These are phyloP conservation scores for Scophthalmus maximus DNA, from an alignment of 2,113 vertebrate genomes.

Conservation along the genomic window DNA sequence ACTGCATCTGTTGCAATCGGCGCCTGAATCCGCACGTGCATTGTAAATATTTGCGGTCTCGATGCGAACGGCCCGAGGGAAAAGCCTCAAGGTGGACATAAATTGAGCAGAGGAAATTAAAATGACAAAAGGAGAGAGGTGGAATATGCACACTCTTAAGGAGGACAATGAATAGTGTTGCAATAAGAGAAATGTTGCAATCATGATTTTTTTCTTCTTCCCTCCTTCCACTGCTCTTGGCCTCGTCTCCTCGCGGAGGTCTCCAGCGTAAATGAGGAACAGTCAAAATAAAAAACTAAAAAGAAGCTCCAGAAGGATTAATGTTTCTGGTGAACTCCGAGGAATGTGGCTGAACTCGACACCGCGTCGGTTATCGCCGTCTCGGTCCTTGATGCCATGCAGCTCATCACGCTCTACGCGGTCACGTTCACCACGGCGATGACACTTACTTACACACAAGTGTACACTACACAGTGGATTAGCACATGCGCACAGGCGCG, in stretches of 20 bases:
- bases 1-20: neutral
- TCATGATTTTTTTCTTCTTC: slow-evolving; percentile 8
- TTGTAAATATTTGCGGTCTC: slow-evolving; percentile 70
- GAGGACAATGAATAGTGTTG: slow-evolving; percentile 20
- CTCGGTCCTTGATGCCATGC: slow-evolving; percentile 8
- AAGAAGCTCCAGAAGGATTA: neutral
- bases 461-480: neutral
- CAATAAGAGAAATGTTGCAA: slow-evolving; percentile 56
- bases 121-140: slow-evolving; percentile 34
- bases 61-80: slow-evolving; percentile 38
- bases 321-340: slow-evolving; percentile 26
- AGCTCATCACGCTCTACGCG: slow-evolving; percentile 14
- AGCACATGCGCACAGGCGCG: neutral
- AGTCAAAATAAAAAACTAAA: slow-evolving; percentile 21
- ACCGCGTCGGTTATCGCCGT: slow-evolving; percentile 13
- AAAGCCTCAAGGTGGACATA: slow-evolving; percentile 47
- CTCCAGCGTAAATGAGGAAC: slow-evolving; percentile 9
- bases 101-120: slow-evolving; percentile 42
- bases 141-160: slow-evolving; percentile 52
- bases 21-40: slow-evolving; percentile 14
- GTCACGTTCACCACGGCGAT: neutral
- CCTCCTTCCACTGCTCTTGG: slow-evolving; percentile 9
- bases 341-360: slow-evolving; percentile 28
- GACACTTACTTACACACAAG: slow-evolving; percentile 8
- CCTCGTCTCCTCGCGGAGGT: neutral